These are phyloP conservation scores for Catocala sponsa DNA, from an alignment of 2,888 invertebrate species.

Conservation along the genomic window DNA sequence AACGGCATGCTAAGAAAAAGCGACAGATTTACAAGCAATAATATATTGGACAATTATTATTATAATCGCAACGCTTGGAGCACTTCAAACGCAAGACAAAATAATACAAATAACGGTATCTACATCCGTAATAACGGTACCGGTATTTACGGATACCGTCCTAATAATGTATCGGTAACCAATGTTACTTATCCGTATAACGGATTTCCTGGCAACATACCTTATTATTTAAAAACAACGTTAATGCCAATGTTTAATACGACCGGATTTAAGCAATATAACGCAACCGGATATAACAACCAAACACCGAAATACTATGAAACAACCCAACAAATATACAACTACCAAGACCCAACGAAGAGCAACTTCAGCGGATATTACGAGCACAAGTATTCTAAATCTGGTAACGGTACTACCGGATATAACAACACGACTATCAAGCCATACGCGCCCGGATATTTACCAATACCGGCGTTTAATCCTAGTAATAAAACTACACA, in stretches of 20 bases:
- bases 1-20: constrained; percentile 9
- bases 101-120: not conserved
- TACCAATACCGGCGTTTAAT: constrained; percentile 11
- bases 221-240: not conserved
- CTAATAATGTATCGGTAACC: too few relatives aligned
- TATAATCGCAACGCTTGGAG: not conserved
- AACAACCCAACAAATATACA: constrained; percentile 16
- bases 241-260: constrained; percentile 8
- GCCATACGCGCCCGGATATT: constrained; percentile 11
- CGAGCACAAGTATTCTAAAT: constrained; percentile 1
- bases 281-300: constrained; percentile 7
- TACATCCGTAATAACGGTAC: not conserved
- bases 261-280: not conserved
- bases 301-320: constrained; percentile 6
- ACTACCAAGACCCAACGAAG: constrained; percentile 35
- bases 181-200: not conserved
- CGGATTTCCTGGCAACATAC: not conserved
- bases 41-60: not conserved
- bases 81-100: too few relatives aligned
- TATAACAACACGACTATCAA: not conserved
- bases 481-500: not conserved
- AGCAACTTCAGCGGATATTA: constrained; percentile 26
- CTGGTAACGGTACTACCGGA: constrained; percentile 5
- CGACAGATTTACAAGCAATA: not conserved
- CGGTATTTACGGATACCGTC: too few relatives aligned